Evolutionary conservation across 2,888 invertebrate genomes (phyloP).

Genomic region (Sturmia bella): DNA sequence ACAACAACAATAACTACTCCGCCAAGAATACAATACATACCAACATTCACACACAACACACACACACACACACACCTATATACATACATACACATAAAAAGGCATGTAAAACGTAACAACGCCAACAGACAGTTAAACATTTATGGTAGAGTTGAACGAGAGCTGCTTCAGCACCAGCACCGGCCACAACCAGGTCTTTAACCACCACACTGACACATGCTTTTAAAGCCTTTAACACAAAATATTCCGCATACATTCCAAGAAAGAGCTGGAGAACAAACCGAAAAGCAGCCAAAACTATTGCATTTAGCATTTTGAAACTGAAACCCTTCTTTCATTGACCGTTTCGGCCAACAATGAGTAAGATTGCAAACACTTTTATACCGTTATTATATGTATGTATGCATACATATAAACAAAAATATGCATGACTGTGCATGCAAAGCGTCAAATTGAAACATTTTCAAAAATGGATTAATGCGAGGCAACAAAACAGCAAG

Average conservation of each 20-base stretch:
- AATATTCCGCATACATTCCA: slow-evolving; percentile 33
- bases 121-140: slow-evolving; percentile 56
- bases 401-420: no score
- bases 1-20: slow-evolving; percentile 1
- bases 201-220: slow-evolving; percentile 29
- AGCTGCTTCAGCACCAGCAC: slow-evolving; percentile 8
- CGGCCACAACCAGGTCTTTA: slow-evolving; percentile 1
- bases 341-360: slow-evolving; percentile 20
- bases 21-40: slow-evolving; percentile 11
- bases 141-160: slow-evolving; percentile 42
- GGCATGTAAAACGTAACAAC: slow-evolving; percentile 4
- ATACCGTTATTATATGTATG: slow-evolving; percentile 34
- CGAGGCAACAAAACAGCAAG: no score
- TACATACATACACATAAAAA: neutral
- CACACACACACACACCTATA: neutral
- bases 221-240: slow-evolving; percentile 9
- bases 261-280: slow-evolving; percentile 16
- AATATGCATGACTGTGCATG: no score
- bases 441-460: no score
- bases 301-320: slow-evolving; percentile 16
- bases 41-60: neutral
- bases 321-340: slow-evolving; percentile 32
- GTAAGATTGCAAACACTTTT: slow-evolving; percentile 24
- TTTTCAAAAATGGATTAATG: no score
- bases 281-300: slow-evolving; percentile 16